These are phyloP conservation scores for Desmophyllum pertusum DNA, from an alignment of 92 coral and sea anemone genomes.

Conservation along the genomic window DNA sequence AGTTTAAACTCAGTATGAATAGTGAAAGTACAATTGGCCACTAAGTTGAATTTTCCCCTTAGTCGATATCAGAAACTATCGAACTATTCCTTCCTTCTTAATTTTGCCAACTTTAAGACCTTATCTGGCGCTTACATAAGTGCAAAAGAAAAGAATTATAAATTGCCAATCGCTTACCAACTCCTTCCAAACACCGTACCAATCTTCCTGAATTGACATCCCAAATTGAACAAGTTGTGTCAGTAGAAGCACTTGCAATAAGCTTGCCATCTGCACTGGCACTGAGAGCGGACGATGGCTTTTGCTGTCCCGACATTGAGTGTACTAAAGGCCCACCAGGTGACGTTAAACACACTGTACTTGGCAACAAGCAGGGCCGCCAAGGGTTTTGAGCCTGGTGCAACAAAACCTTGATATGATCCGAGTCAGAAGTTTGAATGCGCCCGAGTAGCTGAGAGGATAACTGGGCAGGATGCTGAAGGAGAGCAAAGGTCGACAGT, in stretches of 20 bases:
- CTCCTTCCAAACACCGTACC: constrained; percentile 59
- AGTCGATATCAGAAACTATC: too few species aligned
- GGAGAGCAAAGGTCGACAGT: constrained; percentile 71
- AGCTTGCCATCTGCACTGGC: constrained; percentile 74
- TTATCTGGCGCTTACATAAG: background rate
- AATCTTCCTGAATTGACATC: constrained; percentile 73
- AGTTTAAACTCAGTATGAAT: too few species aligned
- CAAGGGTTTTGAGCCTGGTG: constrained; percentile 47
- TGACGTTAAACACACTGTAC: constrained; percentile 73
- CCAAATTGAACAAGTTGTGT: constrained; percentile 68
- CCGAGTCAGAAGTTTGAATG: constrained; percentile 35
- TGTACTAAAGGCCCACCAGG: constrained; percentile 84
- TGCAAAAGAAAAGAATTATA: background rate
- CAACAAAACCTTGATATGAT: constrained; percentile 27
- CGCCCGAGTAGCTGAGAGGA: constrained; percentile 74
- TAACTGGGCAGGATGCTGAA: constrained; percentile 69
- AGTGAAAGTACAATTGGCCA: too few species aligned
- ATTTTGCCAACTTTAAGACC: too few species aligned
- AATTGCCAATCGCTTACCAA: constrained; percentile 33
- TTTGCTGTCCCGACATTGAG: constrained; percentile 70
- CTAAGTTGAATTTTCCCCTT: too few species aligned
- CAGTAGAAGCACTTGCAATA: constrained; percentile 66
- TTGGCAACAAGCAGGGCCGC: constrained; percentile 63
- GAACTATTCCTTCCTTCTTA: too few species aligned
- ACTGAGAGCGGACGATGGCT: constrained; percentile 66